A percentile compares a stretch with the other conserved stretches of the same genome.
These are phyloP conservation scores for Drosophila borealis DNA, from an alignment of 2,888 invertebrate species.

Conservation along the genomic window DNA sequence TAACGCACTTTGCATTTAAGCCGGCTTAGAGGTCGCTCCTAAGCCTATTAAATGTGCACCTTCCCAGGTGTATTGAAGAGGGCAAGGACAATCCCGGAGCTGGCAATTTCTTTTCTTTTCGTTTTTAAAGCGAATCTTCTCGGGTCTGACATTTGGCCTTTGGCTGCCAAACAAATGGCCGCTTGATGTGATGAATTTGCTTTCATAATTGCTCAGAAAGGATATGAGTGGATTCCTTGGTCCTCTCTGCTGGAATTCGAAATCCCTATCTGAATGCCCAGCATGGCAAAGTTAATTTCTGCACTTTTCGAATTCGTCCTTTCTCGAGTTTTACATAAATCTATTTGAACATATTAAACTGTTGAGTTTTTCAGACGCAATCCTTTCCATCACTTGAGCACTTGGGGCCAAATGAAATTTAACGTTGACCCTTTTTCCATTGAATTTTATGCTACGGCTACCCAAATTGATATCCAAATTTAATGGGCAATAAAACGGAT, in stretches of 20 bases:
- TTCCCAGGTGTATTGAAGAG: conserved; percentile 18
- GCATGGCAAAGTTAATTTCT: neutral
- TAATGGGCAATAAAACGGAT: conserved; percentile 25
- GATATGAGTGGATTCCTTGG: conserved; percentile 5
- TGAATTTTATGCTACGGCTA: conserved; percentile 12
- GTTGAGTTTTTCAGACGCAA: neutral
- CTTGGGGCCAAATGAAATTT: conserved; percentile 21
- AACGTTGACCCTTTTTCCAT: conserved; percentile 24
- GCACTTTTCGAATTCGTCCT: neutral
- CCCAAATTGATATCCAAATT: conserved; percentile 26
- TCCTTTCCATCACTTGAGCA: neutral
- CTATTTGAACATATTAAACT: neutral
- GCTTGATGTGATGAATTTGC: conserved; percentile 21
- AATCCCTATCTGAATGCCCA: neutral
- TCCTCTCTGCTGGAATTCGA: neutral
- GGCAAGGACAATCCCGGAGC: neutral
- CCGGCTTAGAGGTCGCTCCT: conserved; percentile 47
- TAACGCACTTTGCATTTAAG: conserved; percentile 71
- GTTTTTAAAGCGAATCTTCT: neutral
- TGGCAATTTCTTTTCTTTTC: conserved; percentile 15
- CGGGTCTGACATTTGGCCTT: conserved; percentile 5
- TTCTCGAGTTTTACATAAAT: neutral
- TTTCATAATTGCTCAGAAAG: conserved; percentile 15
- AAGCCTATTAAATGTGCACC: conserved; percentile 63
- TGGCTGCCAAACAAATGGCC: neutral